Conservation (phyloP, 2,113 vertebrate genomes). For the Labeo catla region DNA sequence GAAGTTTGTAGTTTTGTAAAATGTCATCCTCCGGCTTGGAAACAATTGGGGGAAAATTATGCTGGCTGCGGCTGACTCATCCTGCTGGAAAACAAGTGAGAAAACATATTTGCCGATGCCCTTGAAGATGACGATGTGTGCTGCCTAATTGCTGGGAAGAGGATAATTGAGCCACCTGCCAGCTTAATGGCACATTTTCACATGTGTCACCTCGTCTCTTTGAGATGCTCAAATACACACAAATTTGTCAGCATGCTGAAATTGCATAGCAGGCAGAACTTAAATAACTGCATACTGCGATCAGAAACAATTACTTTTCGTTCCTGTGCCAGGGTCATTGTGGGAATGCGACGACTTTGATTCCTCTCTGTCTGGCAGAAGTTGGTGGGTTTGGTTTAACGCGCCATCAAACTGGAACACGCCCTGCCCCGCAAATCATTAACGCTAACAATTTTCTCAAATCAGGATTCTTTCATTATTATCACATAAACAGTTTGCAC, state of each 20-base stretch:
- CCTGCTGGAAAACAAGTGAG: conserved; percentile 54
- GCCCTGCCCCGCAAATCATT: not conserved
- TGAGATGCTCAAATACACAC: conserved; percentile 58
- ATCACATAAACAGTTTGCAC: not conserved
- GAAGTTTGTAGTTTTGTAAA: conserved; percentile 40
- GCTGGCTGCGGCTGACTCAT: conserved; percentile 49
- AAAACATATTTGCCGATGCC: conserved; percentile 59
- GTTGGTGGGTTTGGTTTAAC: conserved; percentile 17
- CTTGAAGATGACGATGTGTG: conserved; percentile 56
- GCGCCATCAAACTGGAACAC: not conserved
- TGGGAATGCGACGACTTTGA: conserved; percentile 32
- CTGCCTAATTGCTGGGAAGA: conserved; percentile 63
- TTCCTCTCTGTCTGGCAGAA: conserved; percentile 34
- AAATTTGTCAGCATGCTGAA: conserved; percentile 46
- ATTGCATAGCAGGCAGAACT: conserved; percentile 39
- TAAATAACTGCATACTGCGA: conserved; percentile 31
- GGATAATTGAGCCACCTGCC: conserved; percentile 64
- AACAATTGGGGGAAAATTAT: conserved; percentile 52
- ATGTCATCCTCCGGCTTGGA: conserved; percentile 50
- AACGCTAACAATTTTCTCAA: not conserved
- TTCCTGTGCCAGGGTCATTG: conserved; percentile 30
- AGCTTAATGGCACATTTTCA: conserved; percentile 57
- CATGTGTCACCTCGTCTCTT: conserved; percentile 55
- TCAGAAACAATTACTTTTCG: conserved; percentile 35
- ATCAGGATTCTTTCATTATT: not conserved